phyloP scores from a whole-genome alignment of 2,888 invertebrate species.

The Eurois occulta region DNA sequence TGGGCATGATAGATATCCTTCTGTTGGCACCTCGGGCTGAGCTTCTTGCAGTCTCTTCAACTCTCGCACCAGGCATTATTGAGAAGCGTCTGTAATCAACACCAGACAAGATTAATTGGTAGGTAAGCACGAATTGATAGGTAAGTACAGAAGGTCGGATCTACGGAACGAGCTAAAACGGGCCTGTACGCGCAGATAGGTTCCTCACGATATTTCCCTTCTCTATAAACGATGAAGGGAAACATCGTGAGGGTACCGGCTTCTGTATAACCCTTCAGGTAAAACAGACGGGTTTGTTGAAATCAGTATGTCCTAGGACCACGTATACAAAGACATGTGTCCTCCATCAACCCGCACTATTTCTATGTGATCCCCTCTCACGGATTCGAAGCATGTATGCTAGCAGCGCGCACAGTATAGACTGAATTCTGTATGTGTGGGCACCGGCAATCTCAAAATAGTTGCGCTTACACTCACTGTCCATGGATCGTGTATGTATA shows the following conservation, averaged over 20 bases:
- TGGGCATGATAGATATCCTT: constrained; percentile 81
- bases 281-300: not conserved
- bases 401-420: not conserved
- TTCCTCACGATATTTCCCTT: not conserved
- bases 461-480: no score
- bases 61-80: constrained; percentile 82
- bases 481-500: no score
- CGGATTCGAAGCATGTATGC: no score
- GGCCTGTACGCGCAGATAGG: no score
- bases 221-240: not conserved
- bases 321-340: not conserved
- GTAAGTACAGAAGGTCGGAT: constrained; percentile 11
- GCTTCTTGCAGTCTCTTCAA: constrained; percentile 70
- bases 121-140: not conserved
- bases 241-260: not conserved
- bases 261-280: not conserved
- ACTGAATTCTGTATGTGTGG: not conserved
- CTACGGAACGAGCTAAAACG: not conserved
- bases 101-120: constrained; percentile 52
- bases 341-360: not conserved
- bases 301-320: no score
- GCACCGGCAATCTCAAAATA: not conserved
- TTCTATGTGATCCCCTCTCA: not conserved
- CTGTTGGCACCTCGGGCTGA: constrained; percentile 63
- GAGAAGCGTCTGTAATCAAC: constrained; percentile 82